These are phyloP conservation scores for Phyllostomus hastatus DNA, from an alignment of 2,113 vertebrate species.

Conservation along the genomic window DNA sequence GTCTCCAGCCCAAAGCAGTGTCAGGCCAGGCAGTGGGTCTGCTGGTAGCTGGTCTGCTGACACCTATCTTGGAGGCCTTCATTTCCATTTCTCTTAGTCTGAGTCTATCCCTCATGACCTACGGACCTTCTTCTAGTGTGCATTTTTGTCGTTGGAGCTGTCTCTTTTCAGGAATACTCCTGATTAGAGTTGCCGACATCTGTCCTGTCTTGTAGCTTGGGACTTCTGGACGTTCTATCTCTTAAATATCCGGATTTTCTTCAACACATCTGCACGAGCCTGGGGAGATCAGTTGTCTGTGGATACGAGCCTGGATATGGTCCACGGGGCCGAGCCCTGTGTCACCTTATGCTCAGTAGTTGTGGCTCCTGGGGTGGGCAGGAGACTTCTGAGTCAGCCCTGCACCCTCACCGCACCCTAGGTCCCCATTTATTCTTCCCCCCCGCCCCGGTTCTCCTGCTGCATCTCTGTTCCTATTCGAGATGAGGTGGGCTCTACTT, in stretches of 20 bases:
- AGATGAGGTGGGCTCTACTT: not conserved
- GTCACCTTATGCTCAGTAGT: not conserved
- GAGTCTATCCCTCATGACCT: not conserved
- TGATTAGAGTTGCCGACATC: not conserved
- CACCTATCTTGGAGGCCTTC: not conserved
- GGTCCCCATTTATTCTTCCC: not conserved
- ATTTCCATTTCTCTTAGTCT: not conserved
- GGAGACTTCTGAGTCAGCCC: not conserved
- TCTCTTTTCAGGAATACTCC: not conserved
- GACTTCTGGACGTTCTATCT: not conserved
- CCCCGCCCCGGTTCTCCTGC: not conserved
- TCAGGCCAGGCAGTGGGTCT: fast-evolving
- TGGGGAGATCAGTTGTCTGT: not conserved
- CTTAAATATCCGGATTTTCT: not conserved
- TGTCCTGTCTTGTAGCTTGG: not conserved
- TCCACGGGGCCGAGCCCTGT: not conserved
- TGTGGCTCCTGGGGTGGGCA: not conserved
- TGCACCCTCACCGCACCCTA: not conserved
- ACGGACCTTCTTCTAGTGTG: not conserved
- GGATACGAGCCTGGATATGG: no score
- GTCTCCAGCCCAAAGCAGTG: not conserved
- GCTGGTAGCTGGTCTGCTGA: not conserved
- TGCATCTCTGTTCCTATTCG: not conserved
- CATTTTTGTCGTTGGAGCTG: not conserved
- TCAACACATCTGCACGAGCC: not conserved